Evolutionary conservation across 1,140 invertebrate species (phyloP).

Genomic region (Amyelois transitella): DNA sequence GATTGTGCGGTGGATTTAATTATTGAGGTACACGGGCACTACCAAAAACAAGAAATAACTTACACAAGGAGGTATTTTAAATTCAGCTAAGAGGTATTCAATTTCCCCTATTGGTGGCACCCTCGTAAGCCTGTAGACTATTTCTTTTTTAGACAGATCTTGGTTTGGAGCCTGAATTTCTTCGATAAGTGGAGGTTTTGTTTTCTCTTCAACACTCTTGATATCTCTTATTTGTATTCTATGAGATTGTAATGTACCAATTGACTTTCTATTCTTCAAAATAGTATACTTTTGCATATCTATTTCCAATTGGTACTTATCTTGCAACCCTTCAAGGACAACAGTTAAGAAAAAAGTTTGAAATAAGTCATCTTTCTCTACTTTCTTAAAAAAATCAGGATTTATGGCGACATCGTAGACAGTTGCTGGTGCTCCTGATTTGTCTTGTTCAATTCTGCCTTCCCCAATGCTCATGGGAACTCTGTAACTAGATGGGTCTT

Average conservation of each 20-base stretch:
- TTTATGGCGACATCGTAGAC: slow-evolving; percentile 88
- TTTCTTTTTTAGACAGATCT: slow-evolving; percentile 34
- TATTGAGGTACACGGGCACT: no score
- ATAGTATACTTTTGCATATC: slow-evolving; percentile 77
- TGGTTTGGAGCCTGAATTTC: slow-evolving; percentile 60
- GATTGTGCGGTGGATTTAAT: no score
- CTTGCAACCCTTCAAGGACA: slow-evolving; percentile 79
- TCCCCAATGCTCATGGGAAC: slow-evolving; percentile 93
- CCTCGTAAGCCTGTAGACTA: slow-evolving; percentile 67
- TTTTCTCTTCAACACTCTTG: slow-evolving; percentile 54
- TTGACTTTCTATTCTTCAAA: slow-evolving; percentile 77
- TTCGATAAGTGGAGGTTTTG: slow-evolving; percentile 70
- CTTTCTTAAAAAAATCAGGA: slow-evolving; percentile 81
- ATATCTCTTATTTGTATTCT: slow-evolving; percentile 81
- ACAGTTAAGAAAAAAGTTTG: slow-evolving; percentile 84
- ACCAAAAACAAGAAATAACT: slow-evolving; percentile 22
- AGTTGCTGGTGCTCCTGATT: slow-evolving; percentile 80
- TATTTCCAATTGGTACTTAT: slow-evolving; percentile 83
- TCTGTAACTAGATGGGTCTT: slow-evolving; percentile 81
- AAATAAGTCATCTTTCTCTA: slow-evolving; percentile 80
- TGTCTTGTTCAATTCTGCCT: slow-evolving; percentile 85
- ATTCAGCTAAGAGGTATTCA: slow-evolving; percentile 72
- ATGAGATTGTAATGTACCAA: slow-evolving; percentile 84
- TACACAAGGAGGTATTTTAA: slow-evolving; percentile 75
- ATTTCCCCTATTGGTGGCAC: slow-evolving; percentile 63